Percentiles rank a stretch among this genome's conserved stretches.
These are phyloP conservation scores for Augochlora pura DNA, from an alignment of 1,140 invertebrate species.

Conservation along the genomic window DNA sequence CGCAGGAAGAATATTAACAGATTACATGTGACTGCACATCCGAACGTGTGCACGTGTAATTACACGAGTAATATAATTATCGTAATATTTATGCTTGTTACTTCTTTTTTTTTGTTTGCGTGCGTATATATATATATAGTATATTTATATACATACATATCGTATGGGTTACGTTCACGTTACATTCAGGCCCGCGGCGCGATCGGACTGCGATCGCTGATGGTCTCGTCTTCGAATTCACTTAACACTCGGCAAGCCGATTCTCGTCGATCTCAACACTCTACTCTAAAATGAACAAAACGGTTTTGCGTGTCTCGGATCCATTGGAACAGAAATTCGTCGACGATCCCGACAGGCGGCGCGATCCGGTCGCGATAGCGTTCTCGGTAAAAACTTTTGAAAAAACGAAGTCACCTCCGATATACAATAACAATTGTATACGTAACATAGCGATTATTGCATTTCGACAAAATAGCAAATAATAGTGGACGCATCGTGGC, in stretches of 20 bases:
- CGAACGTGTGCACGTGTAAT: conserved; percentile 68
- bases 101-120: conserved; percentile 19
- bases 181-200: conserved; percentile 38
- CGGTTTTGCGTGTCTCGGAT: no score
- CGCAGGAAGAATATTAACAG: conserved; percentile 64
- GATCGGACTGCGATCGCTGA: conserved; percentile 9
- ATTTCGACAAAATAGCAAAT: conserved; percentile 22
- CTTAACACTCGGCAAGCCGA: not conserved
- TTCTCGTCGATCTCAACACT: no score
- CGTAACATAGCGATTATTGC: conserved; percentile 38
- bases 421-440: conserved; percentile 18
- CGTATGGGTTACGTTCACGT: conserved; percentile 58
- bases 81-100: conserved; percentile 59
- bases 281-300: no score
- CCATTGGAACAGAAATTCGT: not conserved
- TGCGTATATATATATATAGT: conserved; percentile 50
- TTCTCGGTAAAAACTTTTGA: conserved; percentile 21
- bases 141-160: conserved; percentile 66
- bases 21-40: conserved; percentile 55
- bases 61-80: conserved; percentile 69
- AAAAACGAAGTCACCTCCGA: conserved; percentile 21
- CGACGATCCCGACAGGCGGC: not conserved
- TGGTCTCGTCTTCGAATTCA: not conserved
- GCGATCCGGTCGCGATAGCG: conserved; percentile 5
- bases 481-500: conserved; percentile 14